These are phyloP conservation scores for Coilia nasus DNA, from an alignment of 2,797 vertebrate species.

Conservation along the genomic window DNA sequence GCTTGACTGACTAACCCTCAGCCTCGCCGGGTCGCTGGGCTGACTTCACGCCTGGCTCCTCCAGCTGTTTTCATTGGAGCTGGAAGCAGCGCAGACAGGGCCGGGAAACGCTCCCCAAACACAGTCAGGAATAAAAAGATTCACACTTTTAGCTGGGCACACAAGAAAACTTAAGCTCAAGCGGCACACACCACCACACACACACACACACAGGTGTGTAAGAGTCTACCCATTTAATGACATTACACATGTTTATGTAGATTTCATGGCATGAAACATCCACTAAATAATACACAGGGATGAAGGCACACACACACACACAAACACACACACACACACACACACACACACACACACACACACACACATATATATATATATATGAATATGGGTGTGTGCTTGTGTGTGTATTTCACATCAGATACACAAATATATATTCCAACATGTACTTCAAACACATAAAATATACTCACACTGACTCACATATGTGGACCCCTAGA, in stretches of 20 bases:
- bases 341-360: no score
- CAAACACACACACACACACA: no score
- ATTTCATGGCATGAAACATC: no score
- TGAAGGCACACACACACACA: neutral
- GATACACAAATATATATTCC: neutral
- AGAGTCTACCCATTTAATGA: neutral
- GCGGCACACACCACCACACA: neutral
- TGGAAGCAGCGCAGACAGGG: slow-evolving; percentile 55
- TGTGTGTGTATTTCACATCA: neutral
- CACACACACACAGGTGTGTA: slow-evolving; percentile 25
- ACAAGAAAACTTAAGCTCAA: neutral
- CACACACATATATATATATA: no score
- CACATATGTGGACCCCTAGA: neutral
- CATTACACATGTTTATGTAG: neutral
- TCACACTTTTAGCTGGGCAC: slow-evolving; percentile 21
- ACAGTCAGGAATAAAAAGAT: slow-evolving; percentile 41
- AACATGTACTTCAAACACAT: neutral
- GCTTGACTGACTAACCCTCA: slow-evolving; percentile 44
- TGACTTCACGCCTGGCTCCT: slow-evolving; percentile 68
- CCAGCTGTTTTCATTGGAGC: slow-evolving; percentile 63
- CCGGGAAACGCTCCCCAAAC: slow-evolving; percentile 30
- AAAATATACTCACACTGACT: neutral
- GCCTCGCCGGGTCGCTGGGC: slow-evolving; percentile 45
- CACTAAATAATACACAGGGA: neutral
- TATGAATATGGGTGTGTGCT: neutral